phyloP scores from a whole-genome alignment of 2,888 invertebrate genomes.

The Hypomecis punctinalis region DNA sequence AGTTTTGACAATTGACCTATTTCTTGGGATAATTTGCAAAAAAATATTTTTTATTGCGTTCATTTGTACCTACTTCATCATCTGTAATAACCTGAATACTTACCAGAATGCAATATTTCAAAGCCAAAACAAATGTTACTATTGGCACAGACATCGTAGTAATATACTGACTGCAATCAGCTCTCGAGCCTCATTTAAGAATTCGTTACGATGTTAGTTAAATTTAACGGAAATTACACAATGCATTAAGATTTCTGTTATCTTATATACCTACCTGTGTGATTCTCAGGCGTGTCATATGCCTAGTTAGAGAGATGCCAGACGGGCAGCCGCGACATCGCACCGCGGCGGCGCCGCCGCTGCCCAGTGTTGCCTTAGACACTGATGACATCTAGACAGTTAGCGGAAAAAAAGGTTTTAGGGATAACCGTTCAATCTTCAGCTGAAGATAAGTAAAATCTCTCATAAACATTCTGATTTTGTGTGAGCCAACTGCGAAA shows the following conservation, averaged over 20 bases:
- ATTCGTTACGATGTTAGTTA: slow-evolving; percentile 3
- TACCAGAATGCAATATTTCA: slow-evolving; percentile 3
- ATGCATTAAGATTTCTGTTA: not conserved
- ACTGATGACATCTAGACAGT: too few relatives aligned
- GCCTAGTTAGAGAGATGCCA: too few relatives aligned
- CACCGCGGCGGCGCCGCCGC: too few relatives aligned
- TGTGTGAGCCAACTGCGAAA: too few relatives aligned
- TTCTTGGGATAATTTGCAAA: too few relatives aligned
- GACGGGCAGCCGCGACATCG: too few relatives aligned
- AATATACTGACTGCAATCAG: not conserved
- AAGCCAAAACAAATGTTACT: not conserved
- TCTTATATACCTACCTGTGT: not conserved
- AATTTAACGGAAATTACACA: not conserved
- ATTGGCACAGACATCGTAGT: slow-evolving; percentile 1
- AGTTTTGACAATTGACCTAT: too few relatives aligned
- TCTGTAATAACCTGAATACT: not conserved
- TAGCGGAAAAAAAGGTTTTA: too few relatives aligned
- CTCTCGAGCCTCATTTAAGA: not conserved
- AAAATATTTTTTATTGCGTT: not conserved
- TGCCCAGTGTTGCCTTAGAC: too few relatives aligned
- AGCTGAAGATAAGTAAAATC: too few relatives aligned
- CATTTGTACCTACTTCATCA: not conserved
- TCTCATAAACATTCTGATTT: too few relatives aligned
- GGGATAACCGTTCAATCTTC: too few relatives aligned
- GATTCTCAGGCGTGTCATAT: not conserved